Base-by-base conservation (phyloP, 1,140 invertebrate species). In the Aphaenogaster floridana region DNA sequence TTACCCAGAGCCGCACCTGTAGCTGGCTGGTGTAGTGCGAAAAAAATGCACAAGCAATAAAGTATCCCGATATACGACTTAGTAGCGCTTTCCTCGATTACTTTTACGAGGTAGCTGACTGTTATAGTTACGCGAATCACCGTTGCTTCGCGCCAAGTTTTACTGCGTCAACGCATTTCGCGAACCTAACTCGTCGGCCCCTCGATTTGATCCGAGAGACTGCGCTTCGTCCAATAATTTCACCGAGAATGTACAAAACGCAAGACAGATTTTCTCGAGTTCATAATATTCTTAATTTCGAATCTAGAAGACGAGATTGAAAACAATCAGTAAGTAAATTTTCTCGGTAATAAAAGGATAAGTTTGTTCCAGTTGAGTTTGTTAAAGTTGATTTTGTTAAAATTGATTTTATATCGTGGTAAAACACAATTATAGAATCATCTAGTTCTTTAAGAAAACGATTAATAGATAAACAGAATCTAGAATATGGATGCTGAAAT, bases 91-190 rank as follows among this genome's bases (percentile, higher is more conserved):
- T 72, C 59, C 45, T 86, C 66, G 66, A 86, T 89, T 83, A 88
- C 54, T 21, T 85, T 89, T 85, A 85, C 42, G 66, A 88, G 45
- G 5, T 63, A 36, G n/a, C 34, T 48, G 52, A 86, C 78, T 79
- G 68, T 13, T 89, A 89, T 54, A 89, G 17, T 89, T 86, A 79
- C 50, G 52, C 59, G 11, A 71, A 77, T 71, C 63, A 69, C 13
- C 28, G n/a, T 87, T 77, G 13, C 36, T 28, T 52, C n/a, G 36
- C 36, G 50, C 69, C 50, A n/a, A 11, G 13, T 79, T 89, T 89
- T 74, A 86, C 15, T 52, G 52, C n/a, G 52, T 52, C 7, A 45
- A 63, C 15, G 8, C 28, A 50, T 15, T 79, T 80, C n/a, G 9
- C 28, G 28, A 34, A 48, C 13, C 34, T 79, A 79, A 21, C 7